A percentile compares a stretch with the other conserved stretches of the same genome.
These are phyloP conservation scores for Pituophis catenifer DNA, from an alignment of 2,113 vertebrate genomes.

Conservation along the genomic window DNA sequence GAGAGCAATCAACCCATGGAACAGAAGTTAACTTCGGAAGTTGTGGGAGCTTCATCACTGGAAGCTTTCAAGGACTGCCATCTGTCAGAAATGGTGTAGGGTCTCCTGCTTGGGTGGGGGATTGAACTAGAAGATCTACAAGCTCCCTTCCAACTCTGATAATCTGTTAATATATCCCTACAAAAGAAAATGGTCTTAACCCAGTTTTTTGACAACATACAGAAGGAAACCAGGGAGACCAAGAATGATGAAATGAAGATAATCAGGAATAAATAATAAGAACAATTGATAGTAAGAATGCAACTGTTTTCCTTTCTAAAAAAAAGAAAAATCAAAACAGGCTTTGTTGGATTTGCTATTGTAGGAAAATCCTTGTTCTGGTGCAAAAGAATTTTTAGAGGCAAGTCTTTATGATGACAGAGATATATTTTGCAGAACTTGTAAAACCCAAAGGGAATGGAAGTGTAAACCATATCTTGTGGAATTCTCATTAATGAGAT, in stretches of 20 bases:
- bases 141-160: too few relatives aligned
- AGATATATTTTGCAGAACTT: background rate
- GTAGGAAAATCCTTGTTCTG: background rate
- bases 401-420: background rate
- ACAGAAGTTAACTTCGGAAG: too few relatives aligned
- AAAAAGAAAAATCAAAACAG: background rate
- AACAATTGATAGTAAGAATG: background rate
- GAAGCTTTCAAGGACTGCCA: too few relatives aligned
- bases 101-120: too few relatives aligned
- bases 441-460: background rate
- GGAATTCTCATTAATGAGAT: background rate
- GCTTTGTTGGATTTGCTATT: background rate
- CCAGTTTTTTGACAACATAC: background rate
- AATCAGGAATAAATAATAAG: background rate
- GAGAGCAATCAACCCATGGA: too few relatives aligned
- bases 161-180: background rate
- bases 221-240: background rate
- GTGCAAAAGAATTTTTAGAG: background rate
- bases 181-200: background rate
- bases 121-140: too few relatives aligned
- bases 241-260: background rate
- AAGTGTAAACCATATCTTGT: background rate
- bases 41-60: too few relatives aligned
- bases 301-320: background rate
- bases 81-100: too few relatives aligned